phyloP scores from a whole-genome alignment of 1,140 invertebrate genomes.

The Lamellibrachia luymesi region DNA sequence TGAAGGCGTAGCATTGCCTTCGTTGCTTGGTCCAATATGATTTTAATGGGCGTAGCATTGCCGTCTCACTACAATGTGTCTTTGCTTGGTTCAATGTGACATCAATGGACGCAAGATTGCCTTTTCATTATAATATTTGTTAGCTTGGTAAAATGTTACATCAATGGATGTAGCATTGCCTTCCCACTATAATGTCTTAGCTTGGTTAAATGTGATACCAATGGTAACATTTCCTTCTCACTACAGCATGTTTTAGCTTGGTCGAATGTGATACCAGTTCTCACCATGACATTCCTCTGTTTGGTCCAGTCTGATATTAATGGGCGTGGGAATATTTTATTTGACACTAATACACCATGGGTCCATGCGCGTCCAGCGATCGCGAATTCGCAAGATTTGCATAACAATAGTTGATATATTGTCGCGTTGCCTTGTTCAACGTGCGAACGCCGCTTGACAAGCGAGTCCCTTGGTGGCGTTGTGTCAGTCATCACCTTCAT shows the following conservation, averaged over 20 bases:
- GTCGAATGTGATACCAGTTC: neutral
- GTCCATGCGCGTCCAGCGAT: neutral
- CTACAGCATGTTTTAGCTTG: neutral
- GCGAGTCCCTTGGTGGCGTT: neutral
- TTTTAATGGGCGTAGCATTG: neutral
- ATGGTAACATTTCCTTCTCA: neutral
- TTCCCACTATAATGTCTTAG: neutral
- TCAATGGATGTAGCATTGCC: neutral
- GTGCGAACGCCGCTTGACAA: neutral
- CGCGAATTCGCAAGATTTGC: neutral
- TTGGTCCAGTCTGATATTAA: neutral
- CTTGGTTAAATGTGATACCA: neutral
- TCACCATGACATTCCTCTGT: neutral
- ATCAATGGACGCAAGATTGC: neutral
- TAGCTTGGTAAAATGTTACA: neutral
- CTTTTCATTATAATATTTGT: neutral
- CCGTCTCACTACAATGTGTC: neutral
- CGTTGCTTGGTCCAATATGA: neutral
- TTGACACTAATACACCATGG: neutral
- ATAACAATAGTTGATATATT: neutral
- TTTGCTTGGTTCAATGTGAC: neutral
- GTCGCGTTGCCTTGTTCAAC: neutral
- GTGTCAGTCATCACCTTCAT: neutral
- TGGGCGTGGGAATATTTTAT: neutral
- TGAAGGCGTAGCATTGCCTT: neutral